A percentile compares a stretch with the other conserved stretches of the same genome.
phyloP scores from a whole-genome alignment of 2,888 invertebrate species.

The Rhingia rostrata region DNA sequence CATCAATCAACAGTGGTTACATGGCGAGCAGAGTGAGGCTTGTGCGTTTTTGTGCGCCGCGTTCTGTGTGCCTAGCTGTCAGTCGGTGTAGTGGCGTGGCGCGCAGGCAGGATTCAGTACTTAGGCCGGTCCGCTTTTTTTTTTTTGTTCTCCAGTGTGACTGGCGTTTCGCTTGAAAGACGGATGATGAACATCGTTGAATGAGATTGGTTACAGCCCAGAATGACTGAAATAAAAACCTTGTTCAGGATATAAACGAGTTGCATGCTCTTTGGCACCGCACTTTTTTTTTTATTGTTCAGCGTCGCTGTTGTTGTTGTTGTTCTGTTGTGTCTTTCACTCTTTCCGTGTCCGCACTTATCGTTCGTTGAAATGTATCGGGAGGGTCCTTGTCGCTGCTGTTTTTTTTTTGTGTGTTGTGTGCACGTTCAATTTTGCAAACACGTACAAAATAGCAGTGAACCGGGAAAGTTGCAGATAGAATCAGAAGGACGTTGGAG shows the following conservation, averaged over 20 bases:
- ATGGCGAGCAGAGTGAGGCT: conserved; percentile 55
- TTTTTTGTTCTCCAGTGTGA: conserved; percentile 52
- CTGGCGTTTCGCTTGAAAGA: conserved; percentile 64
- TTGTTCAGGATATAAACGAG: conserved; percentile 55
- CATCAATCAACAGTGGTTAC: conserved; percentile 68
- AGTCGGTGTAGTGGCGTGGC: neutral
- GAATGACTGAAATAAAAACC: conserved; percentile 44
- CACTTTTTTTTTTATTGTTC: conserved; percentile 31
- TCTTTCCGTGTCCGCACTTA: conserved; percentile 27
- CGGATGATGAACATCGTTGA: conserved; percentile 67
- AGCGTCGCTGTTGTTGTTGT: conserved; percentile 7
- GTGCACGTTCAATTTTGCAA: conserved; percentile 46
- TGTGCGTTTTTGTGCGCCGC: conserved; percentile 23
- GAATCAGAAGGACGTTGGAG: conserved; percentile 50
- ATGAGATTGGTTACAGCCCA: conserved; percentile 73
- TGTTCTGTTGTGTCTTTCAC: neutral
- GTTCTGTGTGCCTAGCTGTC: neutral
- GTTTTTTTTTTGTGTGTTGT: conserved; percentile 13
- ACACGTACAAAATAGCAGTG: conserved; percentile 45
- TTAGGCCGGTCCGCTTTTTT: conserved; percentile 45
- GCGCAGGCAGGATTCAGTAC: conserved; percentile 40
- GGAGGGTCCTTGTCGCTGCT: conserved; percentile 55
- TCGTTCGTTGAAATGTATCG: conserved; percentile 51
- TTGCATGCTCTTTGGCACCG: conserved; percentile 64
- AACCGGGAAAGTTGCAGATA: conserved; percentile 22